Evolutionary conservation across 1,140 invertebrate species (phyloP).

Genomic region (Diplogasteroides magnus): DNA sequence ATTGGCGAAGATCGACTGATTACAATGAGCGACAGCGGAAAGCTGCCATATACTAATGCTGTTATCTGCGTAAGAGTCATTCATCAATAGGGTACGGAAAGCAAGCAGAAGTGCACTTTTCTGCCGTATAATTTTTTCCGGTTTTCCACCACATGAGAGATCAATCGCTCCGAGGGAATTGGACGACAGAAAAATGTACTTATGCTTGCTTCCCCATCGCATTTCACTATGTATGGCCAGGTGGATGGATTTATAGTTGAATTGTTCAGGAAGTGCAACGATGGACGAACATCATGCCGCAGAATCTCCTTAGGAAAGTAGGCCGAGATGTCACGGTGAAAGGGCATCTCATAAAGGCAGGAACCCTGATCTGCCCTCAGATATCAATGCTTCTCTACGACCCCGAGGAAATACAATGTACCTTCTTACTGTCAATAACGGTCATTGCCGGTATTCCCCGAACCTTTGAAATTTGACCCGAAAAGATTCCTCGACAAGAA

Average conservation of each 20-base stretch:
- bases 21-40: constrained; percentile 41
- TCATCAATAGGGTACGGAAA: no score
- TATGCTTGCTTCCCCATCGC: no score
- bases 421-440: no score
- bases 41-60: no score
- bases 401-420: constrained; percentile 57
- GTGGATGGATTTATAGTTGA: no score
- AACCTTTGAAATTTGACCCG: constrained; percentile 76
- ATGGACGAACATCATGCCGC: constrained; percentile 25
- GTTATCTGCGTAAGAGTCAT: constrained; percentile 15
- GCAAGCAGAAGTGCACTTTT: no score
- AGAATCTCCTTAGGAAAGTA: constrained; percentile 17
- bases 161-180: no score
- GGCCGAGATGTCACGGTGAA: constrained; percentile 67
- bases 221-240: neutral
- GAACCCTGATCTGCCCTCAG: constrained; percentile 75
- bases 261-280: no score
- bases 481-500: constrained; percentile 72
- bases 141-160: no score
- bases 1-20: constrained; percentile 46
- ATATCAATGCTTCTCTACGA: constrained; percentile 82
- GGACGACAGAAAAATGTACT: no score
- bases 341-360: constrained; percentile 74
- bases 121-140: no score
- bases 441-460: constrained; percentile 69